These are phyloP conservation scores for Ascaphus truei DNA, from an alignment of 2,113 vertebrate species.

Conservation along the genomic window DNA sequence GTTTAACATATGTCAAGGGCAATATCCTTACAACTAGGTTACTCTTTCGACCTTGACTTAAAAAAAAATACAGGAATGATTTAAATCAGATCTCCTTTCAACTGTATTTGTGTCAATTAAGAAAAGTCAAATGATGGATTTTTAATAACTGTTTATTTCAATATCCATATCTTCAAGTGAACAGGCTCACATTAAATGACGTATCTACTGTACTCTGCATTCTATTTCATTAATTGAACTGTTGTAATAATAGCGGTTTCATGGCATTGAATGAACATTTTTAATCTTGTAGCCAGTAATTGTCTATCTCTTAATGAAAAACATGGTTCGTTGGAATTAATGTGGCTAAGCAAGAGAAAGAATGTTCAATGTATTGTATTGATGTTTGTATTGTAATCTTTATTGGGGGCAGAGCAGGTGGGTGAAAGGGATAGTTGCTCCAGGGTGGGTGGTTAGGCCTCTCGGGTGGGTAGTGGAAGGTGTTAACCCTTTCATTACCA, in stretches of 20 bases:
- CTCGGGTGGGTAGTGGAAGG: too few species aligned
- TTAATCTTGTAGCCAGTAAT: neutral
- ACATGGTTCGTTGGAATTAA: neutral
- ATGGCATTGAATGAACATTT: slow-evolving; percentile 6
- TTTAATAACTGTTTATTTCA: slow-evolving; percentile 12
- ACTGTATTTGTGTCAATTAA: neutral
- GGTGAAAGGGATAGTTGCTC: too few species aligned
- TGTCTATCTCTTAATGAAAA: slow-evolving; percentile 13
- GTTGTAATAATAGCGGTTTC: neutral
- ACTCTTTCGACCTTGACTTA: too few species aligned
- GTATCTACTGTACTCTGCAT: neutral
- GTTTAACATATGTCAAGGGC: too few species aligned
- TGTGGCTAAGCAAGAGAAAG: neutral
- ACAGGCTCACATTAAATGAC: slow-evolving; percentile 2
- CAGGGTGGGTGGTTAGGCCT: too few species aligned
- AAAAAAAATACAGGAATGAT: too few species aligned
- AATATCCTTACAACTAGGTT: too few species aligned
- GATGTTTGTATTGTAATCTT: too few species aligned
- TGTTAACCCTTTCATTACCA: too few species aligned
- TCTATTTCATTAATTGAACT: slow-evolving; percentile 3
- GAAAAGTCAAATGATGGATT: slow-evolving; percentile 1
- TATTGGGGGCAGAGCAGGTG: too few species aligned
- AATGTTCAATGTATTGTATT: too few species aligned
- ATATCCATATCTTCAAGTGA: slow-evolving; percentile 1
- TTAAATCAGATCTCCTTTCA: too few species aligned